These are phyloP conservation scores for Creontiades dilutus DNA, from an alignment of 2,888 invertebrate species.

Conservation along the genomic window DNA sequence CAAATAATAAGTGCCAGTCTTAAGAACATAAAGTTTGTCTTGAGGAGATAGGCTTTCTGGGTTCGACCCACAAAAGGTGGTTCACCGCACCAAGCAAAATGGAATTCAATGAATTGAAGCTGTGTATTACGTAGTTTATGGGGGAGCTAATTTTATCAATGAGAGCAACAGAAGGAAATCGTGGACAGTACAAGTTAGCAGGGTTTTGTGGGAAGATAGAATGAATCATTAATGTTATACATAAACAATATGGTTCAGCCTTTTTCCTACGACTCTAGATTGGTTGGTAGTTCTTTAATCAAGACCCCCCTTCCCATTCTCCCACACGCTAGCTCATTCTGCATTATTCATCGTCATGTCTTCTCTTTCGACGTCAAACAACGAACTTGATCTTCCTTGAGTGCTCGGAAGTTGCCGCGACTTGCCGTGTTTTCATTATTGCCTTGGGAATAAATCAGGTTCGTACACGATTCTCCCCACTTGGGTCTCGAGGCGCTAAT, in stretches of 20 bases:
- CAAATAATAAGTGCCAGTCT: no score
- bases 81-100: no score
- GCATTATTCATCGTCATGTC: slow-evolving; percentile 41
- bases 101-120: no score
- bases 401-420: slow-evolving; percentile 15
- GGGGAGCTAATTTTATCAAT: no score
- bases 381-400: slow-evolving; percentile 36
- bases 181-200: no score
- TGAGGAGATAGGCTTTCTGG: no score
- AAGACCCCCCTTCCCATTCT: neutral
- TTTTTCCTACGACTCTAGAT: neutral
- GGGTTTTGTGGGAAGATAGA: no score
- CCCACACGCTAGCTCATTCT: neutral
- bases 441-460: slow-evolving; percentile 5
- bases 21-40: no score
- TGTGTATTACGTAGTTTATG: no score
- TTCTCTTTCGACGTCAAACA: slow-evolving; percentile 25
- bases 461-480: neutral
- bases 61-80: no score
- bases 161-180: no score
- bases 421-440: slow-evolving; percentile 23
- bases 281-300: neutral
- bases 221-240: no score
- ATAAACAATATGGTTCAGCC: neutral
- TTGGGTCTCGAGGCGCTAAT: neutral